Percentiles rank a stretch among this genome's conserved stretches.
phyloP scores from a whole-genome alignment of 2,888 invertebrate genomes.

The Sarcophaga variegata region DNA sequence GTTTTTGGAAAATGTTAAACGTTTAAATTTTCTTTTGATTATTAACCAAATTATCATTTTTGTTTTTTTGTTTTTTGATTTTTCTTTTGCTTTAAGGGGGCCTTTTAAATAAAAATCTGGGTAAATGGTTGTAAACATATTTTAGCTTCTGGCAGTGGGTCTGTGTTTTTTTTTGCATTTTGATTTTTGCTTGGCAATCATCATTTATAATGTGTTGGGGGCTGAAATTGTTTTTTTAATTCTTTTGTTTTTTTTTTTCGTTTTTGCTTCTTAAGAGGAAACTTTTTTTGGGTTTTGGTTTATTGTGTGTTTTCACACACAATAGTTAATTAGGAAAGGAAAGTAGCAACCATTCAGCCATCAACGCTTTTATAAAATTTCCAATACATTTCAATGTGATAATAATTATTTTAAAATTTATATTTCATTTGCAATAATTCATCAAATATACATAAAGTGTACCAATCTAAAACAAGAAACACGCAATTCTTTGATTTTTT shows the following conservation, averaged over 20 bases:
- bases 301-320: too few relatives aligned
- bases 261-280: conserved; percentile 33
- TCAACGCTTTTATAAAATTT: too few relatives aligned
- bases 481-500: too few relatives aligned
- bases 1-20: conserved; percentile 55
- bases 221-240: conserved; percentile 11
- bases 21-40: conserved; percentile 49
- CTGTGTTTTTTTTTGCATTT: not conserved
- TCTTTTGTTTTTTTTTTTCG: conserved; percentile 38
- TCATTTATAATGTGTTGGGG: conserved; percentile 18
- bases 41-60: conserved; percentile 42
- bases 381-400: too few relatives aligned
- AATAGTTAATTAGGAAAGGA: too few relatives aligned
- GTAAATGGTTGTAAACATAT: conserved; percentile 62
- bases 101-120: conserved; percentile 45
- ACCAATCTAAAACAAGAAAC: too few relatives aligned
- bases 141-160: conserved; percentile 60
- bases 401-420: too few relatives aligned
- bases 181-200: conserved; percentile 14
- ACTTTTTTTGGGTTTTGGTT: too few relatives aligned
- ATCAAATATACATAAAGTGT: too few relatives aligned
- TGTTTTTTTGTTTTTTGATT: conserved; percentile 14
- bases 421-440: too few relatives aligned
- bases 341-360: too few relatives aligned
- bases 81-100: conserved; percentile 28